Evolutionary conservation across 2,113 vertebrate species (phyloP).

Genomic region (Silurus asotus): DNA sequence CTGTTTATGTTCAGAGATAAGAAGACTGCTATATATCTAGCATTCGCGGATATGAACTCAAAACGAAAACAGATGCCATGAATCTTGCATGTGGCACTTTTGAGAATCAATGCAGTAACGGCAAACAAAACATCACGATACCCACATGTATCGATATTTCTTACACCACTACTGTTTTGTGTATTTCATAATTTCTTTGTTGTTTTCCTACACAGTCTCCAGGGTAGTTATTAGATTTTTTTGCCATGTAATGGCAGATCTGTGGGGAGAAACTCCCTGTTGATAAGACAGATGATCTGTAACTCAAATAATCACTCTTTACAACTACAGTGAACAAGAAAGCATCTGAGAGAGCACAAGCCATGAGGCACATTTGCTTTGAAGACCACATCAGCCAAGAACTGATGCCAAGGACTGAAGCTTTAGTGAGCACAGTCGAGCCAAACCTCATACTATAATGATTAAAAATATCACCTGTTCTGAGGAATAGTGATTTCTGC

Average conservation of each 20-base stretch:
- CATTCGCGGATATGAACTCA: too few relatives aligned
- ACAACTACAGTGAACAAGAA: background rate
- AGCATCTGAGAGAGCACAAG: background rate
- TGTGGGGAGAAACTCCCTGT: background rate
- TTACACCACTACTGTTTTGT: background rate
- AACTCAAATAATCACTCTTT: background rate
- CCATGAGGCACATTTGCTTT: background rate
- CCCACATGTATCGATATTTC: too few relatives aligned
- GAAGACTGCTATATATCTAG: too few relatives aligned
- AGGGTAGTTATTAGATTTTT: too few relatives aligned
- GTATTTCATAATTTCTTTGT: too few relatives aligned
- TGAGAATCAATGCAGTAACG: too few relatives aligned
- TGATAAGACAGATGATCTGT: background rate
- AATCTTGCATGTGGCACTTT: too few relatives aligned
- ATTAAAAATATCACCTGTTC: background rate
- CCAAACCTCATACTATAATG: background rate
- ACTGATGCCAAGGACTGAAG: background rate
- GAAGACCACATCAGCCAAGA: background rate
- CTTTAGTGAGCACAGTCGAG: background rate
- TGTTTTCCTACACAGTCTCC: background rate
- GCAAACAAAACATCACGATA: too few relatives aligned
- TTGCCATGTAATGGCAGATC: background rate
- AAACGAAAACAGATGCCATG: too few relatives aligned
- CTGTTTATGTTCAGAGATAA: too few relatives aligned
- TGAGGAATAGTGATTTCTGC: background rate